Evolutionary conservation across 2,113 vertebrate genomes (phyloP).

Genomic region (Neolamprologus sp.): DNA sequence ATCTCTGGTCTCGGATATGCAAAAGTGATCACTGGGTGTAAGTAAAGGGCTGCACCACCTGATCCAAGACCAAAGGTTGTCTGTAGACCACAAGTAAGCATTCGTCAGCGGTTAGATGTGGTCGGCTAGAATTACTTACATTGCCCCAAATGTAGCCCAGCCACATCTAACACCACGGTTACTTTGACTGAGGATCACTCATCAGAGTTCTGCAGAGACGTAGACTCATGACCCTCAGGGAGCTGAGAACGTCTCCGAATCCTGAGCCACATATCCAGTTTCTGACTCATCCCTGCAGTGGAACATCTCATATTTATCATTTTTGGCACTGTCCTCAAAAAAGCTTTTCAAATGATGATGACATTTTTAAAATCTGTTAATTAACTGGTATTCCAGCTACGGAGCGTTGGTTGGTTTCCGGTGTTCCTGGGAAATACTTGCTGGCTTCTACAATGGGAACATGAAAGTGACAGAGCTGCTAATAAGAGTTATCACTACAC

Average conservation of each 20-base stretch:
- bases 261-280: background rate
- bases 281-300: background rate
- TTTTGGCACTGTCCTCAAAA: background rate
- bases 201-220: background rate
- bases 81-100: rapidly evolving
- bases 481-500: background rate
- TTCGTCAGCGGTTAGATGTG: background rate
- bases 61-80: background rate
- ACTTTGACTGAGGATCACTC: background rate
- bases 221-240: background rate
- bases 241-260: background rate
- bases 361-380: background rate
- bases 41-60: background rate
- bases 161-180: background rate
- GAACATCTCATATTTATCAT: background rate
- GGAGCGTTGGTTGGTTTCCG: background rate
- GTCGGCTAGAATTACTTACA: background rate
- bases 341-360: background rate
- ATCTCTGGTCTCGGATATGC: background rate
- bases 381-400: background rate
- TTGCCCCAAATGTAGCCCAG: background rate
- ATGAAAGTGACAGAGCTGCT: background rate
- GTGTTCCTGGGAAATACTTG: background rate
- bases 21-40: background rate
- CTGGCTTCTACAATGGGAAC: background rate